Evolutionary conservation across 53 echinoderm and acorn worm species (phyloP), one percentile per base, ranked within the genome.

Genomic region (Holothuria scabra): DNA sequence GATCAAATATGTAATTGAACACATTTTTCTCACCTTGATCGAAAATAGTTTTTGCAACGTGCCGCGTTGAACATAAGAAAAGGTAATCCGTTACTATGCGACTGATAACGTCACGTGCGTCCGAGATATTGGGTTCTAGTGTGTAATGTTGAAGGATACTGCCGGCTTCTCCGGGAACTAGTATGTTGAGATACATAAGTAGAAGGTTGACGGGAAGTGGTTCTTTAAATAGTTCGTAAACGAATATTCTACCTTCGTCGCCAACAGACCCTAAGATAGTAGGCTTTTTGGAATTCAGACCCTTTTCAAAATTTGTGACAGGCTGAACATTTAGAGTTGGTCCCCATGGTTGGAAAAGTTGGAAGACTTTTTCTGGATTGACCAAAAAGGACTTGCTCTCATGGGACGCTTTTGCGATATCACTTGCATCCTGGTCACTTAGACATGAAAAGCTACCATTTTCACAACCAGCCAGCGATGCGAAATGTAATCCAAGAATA

Each of bases 261-360:
- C 58, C 22, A 4, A 59, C 8, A 14, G 59, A 23, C 8, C 85
- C 85, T 14, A 74, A 8, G 8, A 85, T 85, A 22, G 28, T 74
- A 2, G 85, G 85, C 31, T 71, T 85, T n/a, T 30, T 32, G 7
- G 48, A 0, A 31, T 58, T 66, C 22, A 66, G 33, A 23, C 61
- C 85, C 22, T 33, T 56, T 20, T 41, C 37, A 55, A 85, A 58
- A 0, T 23, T 37, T 13, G 38, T 21, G 18, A 85, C 44, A 14
- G 75, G 38, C 41, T 85, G 85, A 16, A 37, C 74, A 1, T 22
- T 55, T 2, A 85, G 59, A 19, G 46, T 71, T 34, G 85, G 85
- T 59, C 85, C 85, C 85, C 85, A 85, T 23, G 56, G 85, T 41
- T 85, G 71, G 60, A 85, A 85, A 25, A 60, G 60, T 26, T 60